Evolutionary conservation across 2,888 invertebrate genomes (phyloP), one percentile per base, ranked within the genome.

Genomic region (Xylota segnis): DNA sequence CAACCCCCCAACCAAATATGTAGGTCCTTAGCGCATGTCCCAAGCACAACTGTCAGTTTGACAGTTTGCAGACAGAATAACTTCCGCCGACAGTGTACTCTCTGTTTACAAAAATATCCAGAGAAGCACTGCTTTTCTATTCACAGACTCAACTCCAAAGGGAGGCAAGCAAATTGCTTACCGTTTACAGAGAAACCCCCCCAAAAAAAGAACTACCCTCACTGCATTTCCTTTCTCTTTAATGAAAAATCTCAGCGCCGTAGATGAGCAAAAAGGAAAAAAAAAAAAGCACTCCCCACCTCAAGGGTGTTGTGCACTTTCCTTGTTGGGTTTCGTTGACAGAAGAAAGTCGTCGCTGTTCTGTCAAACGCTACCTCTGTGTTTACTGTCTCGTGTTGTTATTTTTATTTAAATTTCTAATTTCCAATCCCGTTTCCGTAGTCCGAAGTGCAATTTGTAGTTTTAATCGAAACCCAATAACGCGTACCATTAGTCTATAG

Each of bases 91-190:
- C 23, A 23, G 23, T 23, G 3, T 23, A 23, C 23, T 84, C 84
- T 84, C 84, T 84, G 84, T 84, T 84, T 84, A 84, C 81, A 70
- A 72, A 61, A 50, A 14, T 29, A 5, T 63, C 54, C 16, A 23
- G 43, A 34, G 50, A 58, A 61, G 59, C n/a, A n/a, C n/a, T n/a
- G 10, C 9, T 10, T 0, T 34, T 34, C 10, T 9, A 23, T 23
- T 54, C 18, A 0, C 16, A 29, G 56, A 61, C 43, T 63, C 32
- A 75, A 56, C 14, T 7, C 37, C 18, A 9, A 34, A 34, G 34
- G 34, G 34, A 34, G 34, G 3, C 34, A 10, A 34, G 10, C 1
- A 10, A 34, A 34, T 34, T 6, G 9, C 23, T 23, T 6, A 34
- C 10, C 1, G 10, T 34, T 34, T 34, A 3, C 34, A n/a, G 27